These are phyloP conservation scores for Yponomeuta evonymella DNA, from an alignment of 2,888 invertebrate species.

Conservation along the genomic window DNA sequence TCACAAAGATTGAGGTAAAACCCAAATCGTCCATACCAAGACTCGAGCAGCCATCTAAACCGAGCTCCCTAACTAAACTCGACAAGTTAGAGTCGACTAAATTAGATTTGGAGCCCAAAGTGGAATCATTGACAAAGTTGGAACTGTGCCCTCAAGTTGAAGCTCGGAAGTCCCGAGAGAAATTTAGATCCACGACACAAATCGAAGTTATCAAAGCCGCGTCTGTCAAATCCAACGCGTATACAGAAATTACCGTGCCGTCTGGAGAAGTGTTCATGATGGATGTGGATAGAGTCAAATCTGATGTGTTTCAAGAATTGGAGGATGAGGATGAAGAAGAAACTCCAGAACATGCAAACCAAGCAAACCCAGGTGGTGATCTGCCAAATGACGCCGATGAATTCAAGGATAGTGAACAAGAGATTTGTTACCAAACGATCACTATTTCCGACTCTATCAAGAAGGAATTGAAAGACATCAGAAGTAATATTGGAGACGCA, in stretches of 20 bases:
- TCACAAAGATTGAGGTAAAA: conserved; percentile 1
- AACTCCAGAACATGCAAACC: neutral
- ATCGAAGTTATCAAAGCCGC: neutral
- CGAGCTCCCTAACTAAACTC: neutral
- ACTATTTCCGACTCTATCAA: conserved; percentile 2
- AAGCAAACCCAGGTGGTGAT: neutral
- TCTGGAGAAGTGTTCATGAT: conserved; percentile 1
- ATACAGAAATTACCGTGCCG: neutral
- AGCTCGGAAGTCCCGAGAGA: neutral
- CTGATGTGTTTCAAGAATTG: conserved; percentile 11
- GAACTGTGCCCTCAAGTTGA: neutral
- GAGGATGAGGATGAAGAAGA: neutral
- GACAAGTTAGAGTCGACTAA: neutral
- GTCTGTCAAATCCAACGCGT: neutral
- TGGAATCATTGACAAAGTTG: neutral
- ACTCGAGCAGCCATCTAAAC: neutral
- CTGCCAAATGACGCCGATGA: neutral
- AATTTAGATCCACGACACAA: neutral
- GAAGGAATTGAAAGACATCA: conserved; percentile 8
- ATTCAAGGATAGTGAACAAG: conserved; percentile 4
- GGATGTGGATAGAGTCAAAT: conserved; percentile 11
- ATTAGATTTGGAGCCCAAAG: neutral
- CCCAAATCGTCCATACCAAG: conserved; percentile 2
- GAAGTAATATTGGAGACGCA: neutral
- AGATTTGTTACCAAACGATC: neutral